Conservation (phyloP, 2,113 vertebrate species). For the Myrmophylax atrothorax region DNA sequence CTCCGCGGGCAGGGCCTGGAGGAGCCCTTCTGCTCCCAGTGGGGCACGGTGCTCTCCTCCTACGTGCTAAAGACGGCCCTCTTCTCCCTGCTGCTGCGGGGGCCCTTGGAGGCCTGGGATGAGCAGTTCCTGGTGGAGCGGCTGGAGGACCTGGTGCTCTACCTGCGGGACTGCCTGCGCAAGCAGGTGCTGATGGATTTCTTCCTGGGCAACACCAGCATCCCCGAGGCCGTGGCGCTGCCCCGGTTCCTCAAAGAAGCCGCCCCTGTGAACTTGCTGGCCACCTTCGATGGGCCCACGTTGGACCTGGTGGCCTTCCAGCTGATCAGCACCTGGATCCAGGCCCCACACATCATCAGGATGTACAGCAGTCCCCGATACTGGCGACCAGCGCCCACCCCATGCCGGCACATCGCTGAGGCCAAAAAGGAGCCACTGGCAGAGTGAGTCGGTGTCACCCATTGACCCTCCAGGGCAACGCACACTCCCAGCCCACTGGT, state of each 20-base stretch:
- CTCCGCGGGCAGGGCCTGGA: conserved; percentile 76
- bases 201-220: conserved; percentile 71
- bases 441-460: background rate
- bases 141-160: conserved; percentile 80
- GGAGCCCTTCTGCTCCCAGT: conserved; percentile 68
- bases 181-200: conserved; percentile 78
- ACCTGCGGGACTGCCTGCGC: conserved; percentile 77
- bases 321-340: conserved; percentile 80
- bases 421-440: background rate
- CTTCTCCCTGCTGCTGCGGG: conserved; percentile 77
- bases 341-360: conserved; percentile 78
- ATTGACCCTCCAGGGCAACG: rapidly evolving
- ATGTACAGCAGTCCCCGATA: conserved; percentile 69
- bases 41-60: conserved; percentile 81
- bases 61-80: conserved; percentile 82
- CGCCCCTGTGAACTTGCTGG: conserved; percentile 76
- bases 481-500: rapidly evolving
- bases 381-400: background rate
- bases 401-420: background rate
- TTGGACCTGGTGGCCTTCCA: conserved; percentile 73
- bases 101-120: conserved; percentile 75
- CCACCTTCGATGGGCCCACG: conserved; percentile 53
- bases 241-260: conserved; percentile 82
- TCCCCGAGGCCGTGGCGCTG: conserved; percentile 73
- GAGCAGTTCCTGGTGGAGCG: conserved; percentile 77